Base-by-base conservation (phyloP, 2,888 invertebrate genomes). In the Dastarcus helophoroides region DNA sequence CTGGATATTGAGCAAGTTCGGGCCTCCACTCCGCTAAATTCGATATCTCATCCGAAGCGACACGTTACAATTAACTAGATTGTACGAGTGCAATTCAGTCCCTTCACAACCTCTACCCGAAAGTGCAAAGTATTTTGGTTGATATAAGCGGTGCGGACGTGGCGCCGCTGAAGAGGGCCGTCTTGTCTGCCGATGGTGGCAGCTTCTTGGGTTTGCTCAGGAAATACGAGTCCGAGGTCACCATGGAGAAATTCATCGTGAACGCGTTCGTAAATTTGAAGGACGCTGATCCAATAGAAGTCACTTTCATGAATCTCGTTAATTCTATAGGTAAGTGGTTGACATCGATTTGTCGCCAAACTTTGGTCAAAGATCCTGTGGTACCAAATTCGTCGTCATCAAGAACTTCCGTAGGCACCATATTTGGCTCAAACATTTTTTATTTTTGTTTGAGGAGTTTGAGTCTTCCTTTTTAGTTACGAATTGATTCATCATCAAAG, bases 241-340 rank as follows among this genome's bases (percentile, higher is more conserved):
- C 46, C 3, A 30, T 49, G 1, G 38, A 43, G 25, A 44, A 42
- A 23, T 49, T 49, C 27, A 42, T 47, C 17, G 40, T 45, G 0
- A 49, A 46, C 42, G 38, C 40, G 2, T 29, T 49, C 21, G 45
- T 42, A 0, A 33, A 45, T 24, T 29, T 47, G 17, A 45, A n/a
- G n/a, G n/a, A n/a, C n/a, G n/a, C n/a, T n/a, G n/a, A n/a, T n/a
- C n/a, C n/a, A n/a, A n/a, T n/a, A 37, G 13, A 36, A 31, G 5
- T 32, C 22, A 22, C 27, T 2, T 37, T 41, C 10, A 21, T 38
- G 11, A 34, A 30, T 2, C 33, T 47, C 12, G 12, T 47, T 9
- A 19, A 35, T 7, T 38, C 33, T 17, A 31, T 47, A 29, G 46
- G 48, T 48, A 34, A 37, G 38, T 38, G n/a, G n/a, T n/a, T n/a